phyloP scores from a whole-genome alignment of 2,113 vertebrate genomes.

The Tragelaphus imberbis region DNA sequence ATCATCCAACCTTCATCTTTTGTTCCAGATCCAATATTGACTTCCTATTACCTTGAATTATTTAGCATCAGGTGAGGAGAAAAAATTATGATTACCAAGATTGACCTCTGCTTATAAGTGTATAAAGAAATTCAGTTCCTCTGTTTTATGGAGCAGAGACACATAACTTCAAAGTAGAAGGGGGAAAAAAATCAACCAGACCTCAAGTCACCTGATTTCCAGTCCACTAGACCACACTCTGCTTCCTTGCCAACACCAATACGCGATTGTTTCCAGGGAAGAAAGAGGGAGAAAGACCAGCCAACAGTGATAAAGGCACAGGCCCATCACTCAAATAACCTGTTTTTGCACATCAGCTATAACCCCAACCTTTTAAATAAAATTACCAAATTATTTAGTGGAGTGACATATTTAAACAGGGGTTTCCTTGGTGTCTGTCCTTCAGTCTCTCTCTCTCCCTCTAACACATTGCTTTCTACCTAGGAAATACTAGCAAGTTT shows the following conservation, averaged over 20 bases:
- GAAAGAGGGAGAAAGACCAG: neutral
- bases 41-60: slow-evolving; percentile 16
- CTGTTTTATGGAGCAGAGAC: neutral
- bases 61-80: neutral
- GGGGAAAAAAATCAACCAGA: slow-evolving; percentile 32
- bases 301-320: neutral
- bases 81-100: neutral
- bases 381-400: slow-evolving; percentile 1
- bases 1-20: neutral
- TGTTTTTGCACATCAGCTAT: neutral
- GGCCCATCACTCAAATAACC: neutral
- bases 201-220: slow-evolving; percentile 70
- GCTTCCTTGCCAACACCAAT: slow-evolving; percentile 64
- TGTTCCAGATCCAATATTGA: neutral
- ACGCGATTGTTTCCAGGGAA: slow-evolving; percentile 38
- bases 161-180: slow-evolving; percentile 54
- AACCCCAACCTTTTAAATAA: neutral
- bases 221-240: slow-evolving; percentile 44
- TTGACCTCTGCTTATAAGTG: neutral
- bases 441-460: neutral
- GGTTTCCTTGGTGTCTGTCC: neutral
- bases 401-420: neutral
- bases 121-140: neutral
- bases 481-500: neutral
- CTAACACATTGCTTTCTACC: slow-evolving; percentile 11